Evolutionary conservation across 2,113 vertebrate genomes (phyloP), one percentile per base, ranked within the genome.

Genomic region (Dasyprocta punctata): DNA sequence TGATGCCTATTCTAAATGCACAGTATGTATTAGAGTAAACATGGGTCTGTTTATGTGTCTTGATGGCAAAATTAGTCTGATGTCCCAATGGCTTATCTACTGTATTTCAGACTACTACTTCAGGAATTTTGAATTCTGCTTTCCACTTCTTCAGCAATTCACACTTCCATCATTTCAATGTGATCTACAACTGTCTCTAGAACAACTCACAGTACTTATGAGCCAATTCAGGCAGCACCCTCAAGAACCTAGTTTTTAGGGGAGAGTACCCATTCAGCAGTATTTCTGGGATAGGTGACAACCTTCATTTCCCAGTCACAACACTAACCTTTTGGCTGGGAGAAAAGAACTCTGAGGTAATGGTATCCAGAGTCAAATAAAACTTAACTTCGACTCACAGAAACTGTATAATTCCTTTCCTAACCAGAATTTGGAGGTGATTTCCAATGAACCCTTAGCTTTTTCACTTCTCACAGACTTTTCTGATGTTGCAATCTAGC

Each of bases 171-270:
- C 98, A 98, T 92, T 0, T 98, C 97, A 97, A 56, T 30, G 98
- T 99, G 98, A 98, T 98, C 97, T 99, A 99, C 69, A 99, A 99
- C 98, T 99, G 99, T 98, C 98, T 99, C 97, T 99, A 99, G 99
- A 99, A 99, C 92, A 99, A 99, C 92, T 77, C 99, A 16, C 98
- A 99, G 89, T 99, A 99, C 94, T 98, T 97, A 2, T 98, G 99
- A 54, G 88, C 98, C 73, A 97, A 99, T 97, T 92, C 98, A 88
- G 96, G 98, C 47, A 97, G 98, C 11, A 97, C 99, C 98, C 99
- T 99, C 98, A 99, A 99, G 98, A 99, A 99, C 96, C 91, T 98
- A 98, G 30, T 99, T 99, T 98, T 98, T 99, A 83, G 97, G 98
- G 99, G 99, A n/a, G 99, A 99, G n/a, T 99, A 99, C 96, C 99